Conservation (phyloP, 2,797 vertebrate genomes). For the Acanthurus leucopareius region DNA sequence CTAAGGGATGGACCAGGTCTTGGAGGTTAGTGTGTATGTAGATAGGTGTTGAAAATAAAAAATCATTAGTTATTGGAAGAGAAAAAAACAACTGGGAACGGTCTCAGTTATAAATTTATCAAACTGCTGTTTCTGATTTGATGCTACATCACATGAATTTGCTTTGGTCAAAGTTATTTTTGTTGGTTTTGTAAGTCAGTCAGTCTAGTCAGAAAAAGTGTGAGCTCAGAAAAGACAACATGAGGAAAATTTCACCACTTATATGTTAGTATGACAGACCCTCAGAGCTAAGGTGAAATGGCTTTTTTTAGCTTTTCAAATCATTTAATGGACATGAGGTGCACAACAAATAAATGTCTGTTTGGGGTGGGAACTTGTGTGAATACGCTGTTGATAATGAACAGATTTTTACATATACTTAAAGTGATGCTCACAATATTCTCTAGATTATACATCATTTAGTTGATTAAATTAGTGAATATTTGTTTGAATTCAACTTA, state of each 20-base stretch:
- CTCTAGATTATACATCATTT: background rate
- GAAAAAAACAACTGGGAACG: background rate
- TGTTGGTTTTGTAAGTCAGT: background rate
- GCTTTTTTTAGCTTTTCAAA: background rate
- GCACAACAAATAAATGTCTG: background rate
- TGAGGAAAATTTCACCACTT: background rate
- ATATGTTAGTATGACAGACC: background rate
- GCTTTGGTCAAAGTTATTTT: background rate
- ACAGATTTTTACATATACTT: background rate
- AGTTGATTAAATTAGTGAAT: background rate
- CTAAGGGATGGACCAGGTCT: background rate
- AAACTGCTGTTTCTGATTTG: background rate
- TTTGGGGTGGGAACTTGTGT: background rate
- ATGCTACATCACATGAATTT: background rate
- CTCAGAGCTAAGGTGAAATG: background rate
- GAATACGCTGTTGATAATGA: background rate
- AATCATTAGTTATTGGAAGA: background rate
- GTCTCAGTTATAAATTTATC: background rate
- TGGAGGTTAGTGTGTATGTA: background rate
- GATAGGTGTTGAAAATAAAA: background rate
- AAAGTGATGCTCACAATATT: background rate
- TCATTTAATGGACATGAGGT: slow-evolving; percentile 13
- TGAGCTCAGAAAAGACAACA: background rate
- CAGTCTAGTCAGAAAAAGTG: background rate
- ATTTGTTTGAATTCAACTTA: background rate